phyloP scores from a whole-genome alignment of 2,888 invertebrate genomes.

The Mesochorus sp. region DNA sequence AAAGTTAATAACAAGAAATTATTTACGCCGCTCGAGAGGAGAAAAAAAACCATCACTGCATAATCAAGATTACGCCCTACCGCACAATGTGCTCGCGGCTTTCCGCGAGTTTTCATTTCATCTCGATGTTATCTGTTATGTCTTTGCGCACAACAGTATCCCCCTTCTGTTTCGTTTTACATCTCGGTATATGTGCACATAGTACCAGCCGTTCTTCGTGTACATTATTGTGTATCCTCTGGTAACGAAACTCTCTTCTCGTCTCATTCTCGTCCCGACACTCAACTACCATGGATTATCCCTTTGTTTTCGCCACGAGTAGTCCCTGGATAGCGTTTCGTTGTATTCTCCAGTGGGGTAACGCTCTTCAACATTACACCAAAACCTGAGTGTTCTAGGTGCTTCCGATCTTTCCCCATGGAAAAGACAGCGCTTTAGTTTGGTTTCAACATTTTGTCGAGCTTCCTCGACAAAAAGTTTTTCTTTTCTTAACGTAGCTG shows the following conservation, averaged over 20 bases:
- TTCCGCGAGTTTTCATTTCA: neutral
- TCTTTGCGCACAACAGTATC: neutral
- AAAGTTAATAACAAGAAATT: neutral
- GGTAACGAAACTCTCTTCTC: constrained; percentile 19
- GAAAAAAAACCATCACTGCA: neutral
- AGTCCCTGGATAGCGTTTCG: constrained; percentile 10
- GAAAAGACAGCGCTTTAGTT: neutral
- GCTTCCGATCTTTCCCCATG: constrained; percentile 5
- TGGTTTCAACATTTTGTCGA: constrained; percentile 20
- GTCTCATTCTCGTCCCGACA: constrained; percentile 38
- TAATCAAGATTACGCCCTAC: neutral
- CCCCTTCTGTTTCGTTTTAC: constrained; percentile 16
- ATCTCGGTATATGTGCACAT: neutral
- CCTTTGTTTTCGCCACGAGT: constrained; percentile 36
- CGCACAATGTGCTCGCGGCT: neutral
- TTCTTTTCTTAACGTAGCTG: too few species aligned
- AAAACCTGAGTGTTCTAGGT: neutral
- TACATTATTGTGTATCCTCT: constrained; percentile 15
- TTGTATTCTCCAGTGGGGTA: neutral
- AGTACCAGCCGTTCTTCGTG: neutral
- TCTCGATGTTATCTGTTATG: neutral
- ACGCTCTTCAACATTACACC: neutral
- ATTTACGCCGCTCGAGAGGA: neutral
- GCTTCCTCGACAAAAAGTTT: neutral
- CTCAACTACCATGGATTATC: constrained; percentile 26